Evolutionary conservation across 2,113 vertebrate genomes (phyloP).

Genomic region (Hippocampus guttulatus): DNA sequence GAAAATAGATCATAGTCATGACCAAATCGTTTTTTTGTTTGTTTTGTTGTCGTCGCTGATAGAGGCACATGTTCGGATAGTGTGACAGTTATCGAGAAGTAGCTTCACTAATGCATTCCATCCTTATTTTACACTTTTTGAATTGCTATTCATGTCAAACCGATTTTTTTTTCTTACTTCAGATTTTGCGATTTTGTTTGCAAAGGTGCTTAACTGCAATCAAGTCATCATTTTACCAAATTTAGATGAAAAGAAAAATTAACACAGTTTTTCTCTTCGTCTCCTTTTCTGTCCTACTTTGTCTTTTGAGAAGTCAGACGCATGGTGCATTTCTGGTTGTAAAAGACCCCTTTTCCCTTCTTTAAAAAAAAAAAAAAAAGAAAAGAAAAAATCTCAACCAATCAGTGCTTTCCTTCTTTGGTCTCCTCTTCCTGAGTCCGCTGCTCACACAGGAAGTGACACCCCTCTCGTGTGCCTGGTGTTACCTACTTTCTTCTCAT

Average conservation of each 20-base stretch:
- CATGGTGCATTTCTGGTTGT: constrained; percentile 78
- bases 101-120: neutral
- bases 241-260: neutral
- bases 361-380: constrained; percentile 9
- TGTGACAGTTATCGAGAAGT: neutral
- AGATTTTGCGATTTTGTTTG: neutral
- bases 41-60: neutral
- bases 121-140: neutral
- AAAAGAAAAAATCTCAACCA: constrained; percentile 26
- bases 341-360: constrained; percentile 50
- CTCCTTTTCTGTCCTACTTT: constrained; percentile 43
- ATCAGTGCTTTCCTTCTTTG: constrained; percentile 43
- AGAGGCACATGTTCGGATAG: neutral
- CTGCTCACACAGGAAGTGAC: constrained; percentile 63
- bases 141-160: neutral
- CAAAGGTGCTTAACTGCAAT: neutral
- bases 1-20: neutral
- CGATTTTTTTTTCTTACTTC: neutral
- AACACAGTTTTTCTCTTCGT: neutral
- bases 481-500: constrained; percentile 66
- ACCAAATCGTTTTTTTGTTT: neutral
- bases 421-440: constrained; percentile 49
- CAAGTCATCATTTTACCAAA: neutral
- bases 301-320: constrained; percentile 63
- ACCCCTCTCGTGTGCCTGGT: constrained; percentile 47